Percentiles rank a stretch among this genome's conserved stretches.
Conservation (phyloP, 2,113 vertebrate species). For the Micromys minutus region DNA sequence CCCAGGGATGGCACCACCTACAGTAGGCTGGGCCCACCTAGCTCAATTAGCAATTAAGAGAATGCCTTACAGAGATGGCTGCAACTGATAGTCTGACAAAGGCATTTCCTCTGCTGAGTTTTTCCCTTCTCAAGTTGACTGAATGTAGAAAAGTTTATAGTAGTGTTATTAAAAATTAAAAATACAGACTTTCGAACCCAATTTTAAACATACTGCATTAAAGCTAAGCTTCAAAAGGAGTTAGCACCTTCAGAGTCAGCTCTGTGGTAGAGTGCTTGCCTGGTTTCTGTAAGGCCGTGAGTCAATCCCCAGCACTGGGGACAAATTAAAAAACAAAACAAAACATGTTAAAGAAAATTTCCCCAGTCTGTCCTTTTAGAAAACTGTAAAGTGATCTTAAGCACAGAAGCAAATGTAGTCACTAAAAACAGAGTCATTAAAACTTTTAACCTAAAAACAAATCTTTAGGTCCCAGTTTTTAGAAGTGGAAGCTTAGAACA, state of each 20-base stretch:
- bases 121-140: background rate
- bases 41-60: background rate
- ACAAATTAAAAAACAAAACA: background rate
- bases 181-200: background rate
- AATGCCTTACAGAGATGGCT: background rate
- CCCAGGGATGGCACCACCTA: background rate
- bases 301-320: background rate
- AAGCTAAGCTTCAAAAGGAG: background rate
- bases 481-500: conserved; percentile 52
- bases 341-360: background rate
- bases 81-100: background rate
- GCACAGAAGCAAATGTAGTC: background rate
- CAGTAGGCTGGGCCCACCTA: background rate
- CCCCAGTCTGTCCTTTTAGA: background rate
- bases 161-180: conserved; percentile 11
- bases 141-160: background rate
- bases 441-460: background rate
- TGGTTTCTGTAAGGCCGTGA: background rate
- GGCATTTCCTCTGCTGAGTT: background rate
- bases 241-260: too few relatives aligned
- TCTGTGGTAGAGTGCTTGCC: background rate
- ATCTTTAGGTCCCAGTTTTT: conserved; percentile 17
- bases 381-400: conserved; percentile 33
- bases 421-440: conserved; percentile 11
- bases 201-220: conserved; percentile 40